Conservation (phyloP, 2,888 invertebrate genomes). For the Drosophila subsilvestris region DNA sequence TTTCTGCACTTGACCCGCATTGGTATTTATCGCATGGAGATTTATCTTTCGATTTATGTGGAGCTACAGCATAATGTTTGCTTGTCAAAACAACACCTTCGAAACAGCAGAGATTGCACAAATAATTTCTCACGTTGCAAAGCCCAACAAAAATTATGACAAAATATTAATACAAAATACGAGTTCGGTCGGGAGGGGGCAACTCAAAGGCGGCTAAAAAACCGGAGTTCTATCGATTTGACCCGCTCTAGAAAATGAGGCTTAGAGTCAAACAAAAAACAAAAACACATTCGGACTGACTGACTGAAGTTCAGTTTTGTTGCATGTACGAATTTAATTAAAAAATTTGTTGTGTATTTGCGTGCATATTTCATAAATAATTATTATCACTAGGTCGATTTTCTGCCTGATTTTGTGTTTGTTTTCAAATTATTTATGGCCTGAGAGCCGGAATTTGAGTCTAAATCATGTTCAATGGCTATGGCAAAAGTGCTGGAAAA, state of each 20-base stretch:
- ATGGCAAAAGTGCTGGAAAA: conserved; percentile 29
- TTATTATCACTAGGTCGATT: conserved; percentile 60
- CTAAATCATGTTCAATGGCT: conserved; percentile 66
- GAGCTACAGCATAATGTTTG: conserved; percentile 47
- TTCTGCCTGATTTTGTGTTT: conserved; percentile 39
- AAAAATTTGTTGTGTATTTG: conserved; percentile 63
- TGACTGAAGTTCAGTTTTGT: conserved; percentile 5
- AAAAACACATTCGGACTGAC: conserved; percentile 10
- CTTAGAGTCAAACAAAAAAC: background rate
- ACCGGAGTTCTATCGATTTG: conserved; percentile 65
- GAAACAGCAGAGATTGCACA: conserved; percentile 54
- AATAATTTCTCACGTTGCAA: conserved; percentile 74
- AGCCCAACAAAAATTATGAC: conserved; percentile 66
- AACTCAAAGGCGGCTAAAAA: background rate
- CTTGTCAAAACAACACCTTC: conserved; percentile 62
- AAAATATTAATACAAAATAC: conserved; percentile 73
- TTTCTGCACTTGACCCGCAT: conserved; percentile 70
- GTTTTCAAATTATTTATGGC: conserved; percentile 74
- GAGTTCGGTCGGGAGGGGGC: background rate
- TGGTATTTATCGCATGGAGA: conserved; percentile 40
- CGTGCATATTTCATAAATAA: conserved; percentile 77
- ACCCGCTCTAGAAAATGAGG: conserved; percentile 53
- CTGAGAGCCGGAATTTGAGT: conserved; percentile 41
- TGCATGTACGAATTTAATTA: conserved; percentile 79
- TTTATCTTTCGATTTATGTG: conserved; percentile 62